Base-by-base conservation (phyloP, 53 echinoderm and acorn worm genomes). In the Luidia sarsii region DNA sequence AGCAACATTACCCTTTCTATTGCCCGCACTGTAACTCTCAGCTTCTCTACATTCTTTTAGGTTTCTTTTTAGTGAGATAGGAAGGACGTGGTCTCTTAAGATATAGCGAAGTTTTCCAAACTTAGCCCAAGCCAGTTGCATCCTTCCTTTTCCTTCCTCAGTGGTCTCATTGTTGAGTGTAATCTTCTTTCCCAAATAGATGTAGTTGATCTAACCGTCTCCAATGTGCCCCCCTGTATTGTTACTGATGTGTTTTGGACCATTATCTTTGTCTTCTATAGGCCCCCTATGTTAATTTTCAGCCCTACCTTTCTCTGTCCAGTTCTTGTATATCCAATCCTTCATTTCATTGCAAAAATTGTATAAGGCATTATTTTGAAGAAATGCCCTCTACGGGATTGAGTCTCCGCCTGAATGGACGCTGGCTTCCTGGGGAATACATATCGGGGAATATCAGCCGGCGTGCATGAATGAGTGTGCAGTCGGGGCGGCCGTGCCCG, bases 201-300 rank as follows among this genome's bases (percentile, higher is more conserved):
- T 50, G 51, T 70, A 70, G 29, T 43, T 3, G 1, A 39, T 33
- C 3, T n/a, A n/a, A 51, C 71, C 31, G 16, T 51, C 52, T 32
- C 51, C 52, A 70, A 52, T 33, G 49, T 19, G 30, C 50, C n/a
- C 18, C 71, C 33, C 71, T 51, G 33, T 31, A 70, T 33, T 50
- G 70, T 32, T 51, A 70, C 34, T 70, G 29, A 50, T 49, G 33
- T 16, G 56, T 46, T 70, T 70, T 70, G 70, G 21, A 49, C 20
- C 64, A 33, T 0, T 10, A 49, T 7, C 33, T 73, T 73, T 39
- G 39, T 23, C 39, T 39, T 39, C 55, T 73, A n/a, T n/a, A n/a
- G n/a, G n/a, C n/a, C n/a, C n/a, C n/a, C 56, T 16, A 37, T 73
- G 53, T 56, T 73, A 35, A 73, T 73, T 54, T 73, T 67, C 19